Conservation (phyloP, 2,888 invertebrate genomes). For the Ornithoptera priamus region DNA sequence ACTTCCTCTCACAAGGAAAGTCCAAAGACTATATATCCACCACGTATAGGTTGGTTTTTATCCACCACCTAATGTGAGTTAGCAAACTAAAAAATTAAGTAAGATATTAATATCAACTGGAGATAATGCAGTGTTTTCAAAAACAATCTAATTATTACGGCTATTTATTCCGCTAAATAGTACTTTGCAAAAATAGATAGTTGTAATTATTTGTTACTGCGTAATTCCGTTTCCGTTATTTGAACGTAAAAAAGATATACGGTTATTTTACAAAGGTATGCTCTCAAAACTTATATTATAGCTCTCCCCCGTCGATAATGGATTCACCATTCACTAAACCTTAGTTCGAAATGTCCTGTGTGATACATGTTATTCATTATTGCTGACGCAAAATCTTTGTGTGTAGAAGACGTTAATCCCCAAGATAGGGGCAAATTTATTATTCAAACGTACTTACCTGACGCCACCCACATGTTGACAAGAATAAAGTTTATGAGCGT, state of each 20-base stretch:
- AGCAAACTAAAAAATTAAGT: too few species aligned
- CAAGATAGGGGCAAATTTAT: slow-evolving; percentile 17
- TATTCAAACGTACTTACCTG: slow-evolving; percentile 20
- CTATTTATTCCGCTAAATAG: too few species aligned
- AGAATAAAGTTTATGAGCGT: slow-evolving; percentile 25
- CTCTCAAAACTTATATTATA: not conserved
- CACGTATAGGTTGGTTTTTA: too few species aligned
- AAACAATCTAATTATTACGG: too few species aligned
- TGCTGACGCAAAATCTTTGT: slow-evolving; percentile 11
- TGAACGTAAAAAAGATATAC: not conserved
- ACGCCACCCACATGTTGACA: slow-evolving; percentile 19
- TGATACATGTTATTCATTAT: slow-evolving; percentile 1
- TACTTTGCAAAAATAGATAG: too few species aligned
- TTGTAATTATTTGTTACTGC: too few species aligned
- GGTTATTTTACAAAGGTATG: not conserved
- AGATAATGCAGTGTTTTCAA: too few species aligned
- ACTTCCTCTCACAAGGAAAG: too few species aligned
- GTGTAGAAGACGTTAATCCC: slow-evolving; percentile 8
- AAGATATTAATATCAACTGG: too few species aligned
- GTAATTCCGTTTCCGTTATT: too few species aligned
- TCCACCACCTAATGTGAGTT: too few species aligned
- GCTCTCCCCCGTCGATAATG: not conserved
- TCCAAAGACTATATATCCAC: too few species aligned
- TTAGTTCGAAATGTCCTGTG: not conserved
- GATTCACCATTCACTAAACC: not conserved